Conservation (phyloP, 1,140 invertebrate species). For the Heliconius eleuchia region DNA sequence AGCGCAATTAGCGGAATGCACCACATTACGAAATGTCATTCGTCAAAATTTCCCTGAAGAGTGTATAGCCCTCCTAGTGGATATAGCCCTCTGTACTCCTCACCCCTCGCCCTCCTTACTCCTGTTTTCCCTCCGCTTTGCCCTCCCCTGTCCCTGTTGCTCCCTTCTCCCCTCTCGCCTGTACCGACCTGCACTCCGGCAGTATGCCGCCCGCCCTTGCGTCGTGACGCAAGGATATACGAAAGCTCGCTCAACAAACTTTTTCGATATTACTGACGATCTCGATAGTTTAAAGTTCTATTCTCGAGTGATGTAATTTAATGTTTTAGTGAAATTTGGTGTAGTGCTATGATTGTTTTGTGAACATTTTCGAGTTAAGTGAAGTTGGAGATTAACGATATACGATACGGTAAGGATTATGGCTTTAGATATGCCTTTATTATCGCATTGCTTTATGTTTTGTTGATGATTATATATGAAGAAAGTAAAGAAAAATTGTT, state of each 20-base stretch:
- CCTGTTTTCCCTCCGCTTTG: background rate
- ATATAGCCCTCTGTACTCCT: conserved; percentile 26
- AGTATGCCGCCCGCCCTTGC: conserved; percentile 42
- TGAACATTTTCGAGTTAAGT: conserved; percentile 10
- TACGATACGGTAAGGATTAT: conserved; percentile 18
- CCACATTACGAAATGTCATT: conserved; percentile 60
- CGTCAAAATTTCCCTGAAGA: conserved; percentile 66
- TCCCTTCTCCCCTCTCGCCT: conserved; percentile 27
- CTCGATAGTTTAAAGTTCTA: conserved; percentile 8
- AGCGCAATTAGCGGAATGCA: conserved; percentile 69
- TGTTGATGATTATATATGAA: background rate
- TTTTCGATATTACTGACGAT: conserved; percentile 30
- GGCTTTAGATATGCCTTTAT: background rate
- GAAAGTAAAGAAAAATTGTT: background rate
- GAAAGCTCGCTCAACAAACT: conserved; percentile 29
- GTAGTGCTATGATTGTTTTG: conserved; percentile 15
- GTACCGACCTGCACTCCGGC: conserved; percentile 28
- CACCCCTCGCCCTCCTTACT: background rate
- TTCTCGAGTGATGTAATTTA: conserved; percentile 13
- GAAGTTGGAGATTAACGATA: conserved; percentile 11
- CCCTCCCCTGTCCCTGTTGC: background rate
- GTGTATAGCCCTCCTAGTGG: conserved; percentile 28
- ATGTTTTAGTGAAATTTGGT: background rate
- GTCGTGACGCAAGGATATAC: conserved; percentile 22
- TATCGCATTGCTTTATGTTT: background rate